Evolutionary conservation across 1,140 invertebrate species (phyloP).

Genomic region (Paralvinella palmiformis): DNA sequence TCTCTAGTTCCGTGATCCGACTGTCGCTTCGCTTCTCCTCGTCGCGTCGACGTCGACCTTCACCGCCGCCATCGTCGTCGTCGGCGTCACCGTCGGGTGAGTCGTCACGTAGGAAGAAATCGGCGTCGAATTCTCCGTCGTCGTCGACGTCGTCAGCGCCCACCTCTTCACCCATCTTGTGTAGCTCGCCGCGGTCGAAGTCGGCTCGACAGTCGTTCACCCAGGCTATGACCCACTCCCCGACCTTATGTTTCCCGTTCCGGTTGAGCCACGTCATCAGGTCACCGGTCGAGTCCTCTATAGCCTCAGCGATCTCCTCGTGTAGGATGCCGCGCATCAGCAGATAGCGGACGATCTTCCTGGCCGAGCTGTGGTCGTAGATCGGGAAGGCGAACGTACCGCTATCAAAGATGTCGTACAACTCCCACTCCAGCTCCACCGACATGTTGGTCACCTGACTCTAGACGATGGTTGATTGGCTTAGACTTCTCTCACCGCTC

Average conservation of each 20-base stretch:
- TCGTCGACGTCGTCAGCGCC: neutral
- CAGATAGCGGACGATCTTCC: slow-evolving; percentile 19
- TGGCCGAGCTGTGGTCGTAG: slow-evolving; percentile 19
- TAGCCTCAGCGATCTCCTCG: slow-evolving; percentile 20
- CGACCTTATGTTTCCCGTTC: slow-evolving; percentile 16
- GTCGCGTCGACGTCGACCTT: too few relatives aligned
- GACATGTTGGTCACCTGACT: too few relatives aligned
- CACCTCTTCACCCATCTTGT: neutral
- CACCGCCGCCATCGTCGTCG: neutral
- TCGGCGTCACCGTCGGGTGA: neutral
- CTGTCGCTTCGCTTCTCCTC: too few relatives aligned
- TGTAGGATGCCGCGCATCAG: slow-evolving; percentile 15
- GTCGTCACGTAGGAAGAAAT: neutral
- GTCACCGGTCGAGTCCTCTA: slow-evolving; percentile 17
- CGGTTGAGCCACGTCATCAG: slow-evolving; percentile 15
- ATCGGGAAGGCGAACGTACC: slow-evolving; percentile 18
- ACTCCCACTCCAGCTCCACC: slow-evolving; percentile 18
- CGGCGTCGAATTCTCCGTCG: neutral
- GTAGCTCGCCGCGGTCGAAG: neutral
- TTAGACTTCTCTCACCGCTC: too few relatives aligned
- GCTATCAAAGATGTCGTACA: slow-evolving; percentile 18
- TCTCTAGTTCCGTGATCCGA: too few relatives aligned
- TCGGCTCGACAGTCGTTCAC: slow-evolving; percentile 17
- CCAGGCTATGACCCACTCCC: slow-evolving; percentile 22
- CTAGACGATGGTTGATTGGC: too few relatives aligned